Percentiles rank a stretch among this genome's conserved stretches.
phyloP scores from a whole-genome alignment of 2,888 invertebrate species.

The Drosophila ezoana region DNA sequence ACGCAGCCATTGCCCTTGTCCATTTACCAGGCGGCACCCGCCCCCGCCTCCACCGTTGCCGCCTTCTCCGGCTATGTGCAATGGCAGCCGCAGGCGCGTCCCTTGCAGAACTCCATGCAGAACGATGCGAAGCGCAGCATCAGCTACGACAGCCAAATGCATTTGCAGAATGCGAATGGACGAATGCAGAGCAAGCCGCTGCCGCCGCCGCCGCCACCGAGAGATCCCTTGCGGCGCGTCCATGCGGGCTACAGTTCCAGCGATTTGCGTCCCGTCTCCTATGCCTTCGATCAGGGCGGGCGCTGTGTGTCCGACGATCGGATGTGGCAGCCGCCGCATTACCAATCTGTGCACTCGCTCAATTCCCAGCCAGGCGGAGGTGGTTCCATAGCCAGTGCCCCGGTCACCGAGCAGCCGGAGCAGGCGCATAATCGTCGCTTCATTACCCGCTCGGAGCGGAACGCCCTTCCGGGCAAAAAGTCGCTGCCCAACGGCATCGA shows the following conservation, averaged over 20 bases:
- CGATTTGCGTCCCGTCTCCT: conserved; percentile 86
- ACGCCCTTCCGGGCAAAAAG: conserved; percentile 80
- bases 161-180: conserved; percentile 79
- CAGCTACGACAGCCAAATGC: conserved; percentile 84
- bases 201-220: conserved; percentile 92
- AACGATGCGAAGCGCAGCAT: conserved; percentile 82
- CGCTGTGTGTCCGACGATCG: conserved; percentile 85
- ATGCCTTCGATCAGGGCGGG: conserved; percentile 86
- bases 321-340: conserved; percentile 83
- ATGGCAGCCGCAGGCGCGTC: conserved; percentile 72
- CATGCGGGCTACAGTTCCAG: conserved; percentile 81
- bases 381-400: conserved; percentile 64
- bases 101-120: conserved; percentile 80
- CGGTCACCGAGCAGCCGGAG: conserved; percentile 22
- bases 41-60: conserved; percentile 12
- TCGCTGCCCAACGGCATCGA: conserved; percentile 85
- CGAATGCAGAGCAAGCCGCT: conserved; percentile 85
- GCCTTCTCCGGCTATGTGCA: conserved; percentile 72
- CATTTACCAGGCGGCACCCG: conserved; percentile 69
- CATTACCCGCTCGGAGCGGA: conserved; percentile 81
- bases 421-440: conserved; percentile 73
- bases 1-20: conserved; percentile 85
- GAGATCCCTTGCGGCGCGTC: conserved; percentile 89
- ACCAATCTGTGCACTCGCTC: conserved; percentile 82
- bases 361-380: conserved; percentile 72